Percentiles rank a stretch among this genome's conserved stretches.
Conservation (phyloP, 2,797 vertebrate species). For the Selene dorsalis region DNA sequence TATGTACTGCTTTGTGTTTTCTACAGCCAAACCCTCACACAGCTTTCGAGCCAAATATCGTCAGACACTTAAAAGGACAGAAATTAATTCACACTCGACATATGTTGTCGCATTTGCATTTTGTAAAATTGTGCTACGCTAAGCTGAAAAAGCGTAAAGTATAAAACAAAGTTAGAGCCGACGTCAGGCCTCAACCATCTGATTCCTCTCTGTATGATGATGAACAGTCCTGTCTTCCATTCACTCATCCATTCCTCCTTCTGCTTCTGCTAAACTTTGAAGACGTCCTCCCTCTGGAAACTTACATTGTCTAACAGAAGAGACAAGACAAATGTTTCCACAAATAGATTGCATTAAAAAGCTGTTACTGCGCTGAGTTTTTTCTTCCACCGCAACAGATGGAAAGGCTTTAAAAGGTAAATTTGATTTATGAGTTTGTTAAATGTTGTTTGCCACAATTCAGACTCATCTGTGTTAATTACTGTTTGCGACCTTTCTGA, state of each 20-base stretch:
- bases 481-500: background rate
- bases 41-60: background rate
- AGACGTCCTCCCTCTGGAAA: constrained; percentile 1
- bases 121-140: background rate
- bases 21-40: background rate
- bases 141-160: background rate
- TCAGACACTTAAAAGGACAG: background rate
- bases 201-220: background rate
- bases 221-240: background rate
- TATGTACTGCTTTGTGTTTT: background rate
- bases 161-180: background rate
- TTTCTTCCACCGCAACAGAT: constrained; percentile 20
- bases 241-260: background rate
- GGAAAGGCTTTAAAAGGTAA: constrained; percentile 4
- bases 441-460: background rate
- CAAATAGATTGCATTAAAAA: constrained; percentile 12
- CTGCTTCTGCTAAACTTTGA: background rate
- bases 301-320: background rate
- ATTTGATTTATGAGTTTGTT: constrained; percentile 23
- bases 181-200: background rate
- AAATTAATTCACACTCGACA: background rate
- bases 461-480: background rate
- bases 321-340: constrained; percentile 12
- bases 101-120: background rate
- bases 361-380: background rate